These are phyloP conservation scores for Leptura quadrifasciata DNA, from an alignment of 2,888 invertebrate genomes.

Conservation along the genomic window DNA sequence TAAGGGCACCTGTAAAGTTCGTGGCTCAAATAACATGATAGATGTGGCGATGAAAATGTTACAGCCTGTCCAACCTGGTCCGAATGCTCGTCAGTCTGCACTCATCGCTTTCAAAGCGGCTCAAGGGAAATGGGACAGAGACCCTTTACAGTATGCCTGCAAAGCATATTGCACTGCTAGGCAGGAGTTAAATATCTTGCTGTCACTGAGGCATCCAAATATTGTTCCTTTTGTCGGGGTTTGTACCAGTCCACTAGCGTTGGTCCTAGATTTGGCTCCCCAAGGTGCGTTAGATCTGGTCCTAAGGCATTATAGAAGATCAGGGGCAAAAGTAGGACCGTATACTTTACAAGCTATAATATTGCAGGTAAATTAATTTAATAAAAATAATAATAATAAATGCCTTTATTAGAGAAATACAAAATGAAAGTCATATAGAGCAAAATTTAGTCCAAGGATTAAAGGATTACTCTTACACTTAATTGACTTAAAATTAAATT, in stretches of 20 bases:
- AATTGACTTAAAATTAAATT: no score
- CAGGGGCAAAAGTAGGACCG: slow-evolving; percentile 88
- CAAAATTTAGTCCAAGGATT: no score
- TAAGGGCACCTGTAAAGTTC: slow-evolving; percentile 82
- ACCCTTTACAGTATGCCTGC: slow-evolving; percentile 93
- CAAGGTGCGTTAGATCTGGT: slow-evolving; percentile 91
- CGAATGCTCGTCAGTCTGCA: slow-evolving; percentile 81
- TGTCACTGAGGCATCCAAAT: slow-evolving; percentile 90
- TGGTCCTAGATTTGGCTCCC: slow-evolving; percentile 94
- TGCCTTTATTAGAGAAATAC: no score
- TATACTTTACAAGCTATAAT: slow-evolving; percentile 90
- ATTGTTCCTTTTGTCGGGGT: slow-evolving; percentile 95
- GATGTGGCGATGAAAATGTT: slow-evolving; percentile 96
- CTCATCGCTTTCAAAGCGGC: slow-evolving; percentile 72
- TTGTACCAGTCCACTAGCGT: slow-evolving; percentile 90
- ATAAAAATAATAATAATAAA: no score
- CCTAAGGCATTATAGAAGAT: slow-evolving; percentile 89
- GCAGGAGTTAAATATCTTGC: slow-evolving; percentile 93
- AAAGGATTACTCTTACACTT: no score
- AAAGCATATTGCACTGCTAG: slow-evolving; percentile 97
- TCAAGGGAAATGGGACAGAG: slow-evolving; percentile 95
- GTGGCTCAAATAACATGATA: slow-evolving; percentile 76
- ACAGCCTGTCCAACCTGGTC: slow-evolving; percentile 93
- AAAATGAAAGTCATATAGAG: no score
- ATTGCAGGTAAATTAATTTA: slow-evolving; percentile 79